These are phyloP conservation scores for Cotesia chilonis DNA, from an alignment of 1,140 invertebrate genomes.

Conservation along the genomic window DNA sequence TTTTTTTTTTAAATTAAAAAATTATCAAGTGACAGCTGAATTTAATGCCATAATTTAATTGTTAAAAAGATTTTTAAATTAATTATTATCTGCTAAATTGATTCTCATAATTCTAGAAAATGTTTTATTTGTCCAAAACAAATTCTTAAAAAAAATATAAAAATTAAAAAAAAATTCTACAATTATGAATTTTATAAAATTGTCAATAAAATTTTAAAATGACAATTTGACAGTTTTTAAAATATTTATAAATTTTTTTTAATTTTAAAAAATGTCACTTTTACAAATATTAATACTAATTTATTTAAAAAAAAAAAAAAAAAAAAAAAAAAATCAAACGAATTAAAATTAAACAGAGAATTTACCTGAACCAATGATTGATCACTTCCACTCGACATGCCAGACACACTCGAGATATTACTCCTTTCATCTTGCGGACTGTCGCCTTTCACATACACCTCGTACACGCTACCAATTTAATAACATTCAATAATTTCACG, in stretches of 20 bases:
- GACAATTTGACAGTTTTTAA: no score
- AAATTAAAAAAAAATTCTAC: no score
- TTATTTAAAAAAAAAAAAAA: conserved; percentile 52
- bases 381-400: conserved; percentile 18
- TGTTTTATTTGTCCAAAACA: no score
- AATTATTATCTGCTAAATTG: no score
- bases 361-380: conserved; percentile 35
- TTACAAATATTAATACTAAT: background rate
- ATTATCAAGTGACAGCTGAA: background rate
- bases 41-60: background rate
- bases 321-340: conserved; percentile 40
- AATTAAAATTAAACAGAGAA: conserved; percentile 30
- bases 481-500: conserved; percentile 11
- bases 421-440: conserved; percentile 32
- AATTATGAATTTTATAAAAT: no score
- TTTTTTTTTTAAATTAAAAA: background rate
- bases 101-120: no score
- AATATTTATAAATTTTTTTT: no score
- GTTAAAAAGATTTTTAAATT: no score
- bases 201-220: no score
- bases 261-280: no score
- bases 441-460: conserved; percentile 58
- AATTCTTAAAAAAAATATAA: no score
- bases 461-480: conserved; percentile 49
- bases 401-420: conserved; percentile 9